Base-by-base conservation (phyloP, 2,888 invertebrate genomes). In the Chorisops tibialis region DNA sequence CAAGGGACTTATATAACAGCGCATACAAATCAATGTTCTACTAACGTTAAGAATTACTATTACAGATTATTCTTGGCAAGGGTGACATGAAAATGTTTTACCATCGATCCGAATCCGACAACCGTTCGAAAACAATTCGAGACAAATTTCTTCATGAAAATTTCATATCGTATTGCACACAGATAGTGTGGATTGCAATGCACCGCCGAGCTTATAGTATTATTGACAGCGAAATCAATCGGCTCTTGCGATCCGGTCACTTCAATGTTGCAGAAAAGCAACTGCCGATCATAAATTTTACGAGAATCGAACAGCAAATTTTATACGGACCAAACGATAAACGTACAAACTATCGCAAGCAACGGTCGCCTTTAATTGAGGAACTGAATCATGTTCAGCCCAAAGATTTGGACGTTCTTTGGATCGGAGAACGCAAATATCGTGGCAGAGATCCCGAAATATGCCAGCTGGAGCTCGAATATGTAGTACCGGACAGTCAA, bases 361-460 rank as follows among this genome's bases (percentile, higher is more conserved):
- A 78, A 63, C 65, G 68, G 5, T 76, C 78, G 1, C 77, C 77
- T 0, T 64, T 77, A 2, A 68, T 76, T n/a, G 71, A 73, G 64
- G 78, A 78, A 41, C 63, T 78, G 4, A 41, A 65, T 30, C 68
- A 67, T 61, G 67, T 76, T 2, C 22, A 63, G 11, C 65, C 68
- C 0, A 66, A 70, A 49, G 72, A 78, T 68, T 58, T 70, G 12
- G 74, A 76, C 3, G 67, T 78, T 9, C 64, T 78, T 35, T 78
- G 76, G 76, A 73, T 76, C n/a, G 76, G 77, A 0, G 70, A 72
- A 35, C 71, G 74, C 3, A 75, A 74, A 64, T 78, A 78, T 68
- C 72, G 73, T 2, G 77, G 77, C 24, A 74, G 69, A 3, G 71
- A 78, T 66, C 59, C 64, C 5, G 72, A 75, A 16, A 69, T 78